These are phyloP conservation scores for Pseudomugil gertrudae DNA, from an alignment of 2,797 vertebrate species.

Conservation along the genomic window DNA sequence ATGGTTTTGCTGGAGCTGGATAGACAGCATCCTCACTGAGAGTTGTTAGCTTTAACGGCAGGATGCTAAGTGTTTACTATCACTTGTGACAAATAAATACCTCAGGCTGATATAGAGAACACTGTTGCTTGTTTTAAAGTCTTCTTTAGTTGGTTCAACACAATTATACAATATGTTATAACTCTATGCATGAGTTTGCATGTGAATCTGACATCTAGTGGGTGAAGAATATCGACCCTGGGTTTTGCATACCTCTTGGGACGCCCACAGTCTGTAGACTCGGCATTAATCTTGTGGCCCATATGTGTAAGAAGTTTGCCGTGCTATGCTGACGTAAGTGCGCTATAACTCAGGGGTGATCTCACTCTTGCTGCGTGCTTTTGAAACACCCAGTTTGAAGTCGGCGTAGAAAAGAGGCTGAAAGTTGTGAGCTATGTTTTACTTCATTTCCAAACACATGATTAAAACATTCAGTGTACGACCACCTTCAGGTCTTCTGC, in stretches of 20 bases:
- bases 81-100: slow-evolving; percentile 25
- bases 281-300: slow-evolving; percentile 58
- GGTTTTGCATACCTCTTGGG: slow-evolving; percentile 35
- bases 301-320: slow-evolving; percentile 53
- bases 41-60: slow-evolving; percentile 42
- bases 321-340: slow-evolving; percentile 3
- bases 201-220: slow-evolving; percentile 45
- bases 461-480: slow-evolving; percentile 15
- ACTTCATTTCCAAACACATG: slow-evolving; percentile 16
- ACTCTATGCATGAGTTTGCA: slow-evolving; percentile 35
- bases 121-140: not conserved
- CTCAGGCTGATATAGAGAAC: not conserved
- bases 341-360: slow-evolving; percentile 43
- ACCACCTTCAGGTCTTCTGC: slow-evolving; percentile 1
- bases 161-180: slow-evolving; percentile 24
- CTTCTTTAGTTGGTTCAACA: not conserved
- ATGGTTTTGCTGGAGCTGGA: slow-evolving; percentile 18
- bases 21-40: slow-evolving; percentile 3
- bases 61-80: slow-evolving; percentile 29
- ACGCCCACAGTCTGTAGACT: slow-evolving; percentile 49
- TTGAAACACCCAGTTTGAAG: slow-evolving; percentile 46
- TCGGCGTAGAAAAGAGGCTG: slow-evolving; percentile 25
- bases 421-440: slow-evolving; percentile 38
- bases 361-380: slow-evolving; percentile 46
- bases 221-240: slow-evolving; percentile 54